Base-by-base conservation (phyloP, 2,888 invertebrate species). In the Tethea ocularis region DNA sequence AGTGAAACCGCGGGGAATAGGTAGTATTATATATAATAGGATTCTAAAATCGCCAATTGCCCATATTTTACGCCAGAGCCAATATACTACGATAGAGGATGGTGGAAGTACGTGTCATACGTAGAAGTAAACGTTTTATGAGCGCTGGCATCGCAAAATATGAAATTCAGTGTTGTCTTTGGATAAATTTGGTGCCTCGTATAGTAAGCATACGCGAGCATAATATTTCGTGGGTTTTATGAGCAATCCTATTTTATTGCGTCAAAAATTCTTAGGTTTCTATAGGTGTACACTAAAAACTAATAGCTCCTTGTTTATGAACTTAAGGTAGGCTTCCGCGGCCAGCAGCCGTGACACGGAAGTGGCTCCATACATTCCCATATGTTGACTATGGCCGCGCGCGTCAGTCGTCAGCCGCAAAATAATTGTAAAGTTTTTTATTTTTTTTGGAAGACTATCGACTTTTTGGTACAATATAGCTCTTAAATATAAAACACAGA, bases 41-140 rank as follows among this genome's bases (percentile, higher is more conserved):
- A 36, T 38, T 36, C n/a, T 1, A 10, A 38, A 46, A 20, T 46
- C 46, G 15, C 20, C 20, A 20, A 20, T 20, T 46, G n/a, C 15
- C 38, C 17, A n/a, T 41, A 41, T 5, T 41, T 41, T 46, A n/a
- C 46, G 10, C 46, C 54, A 22, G 17, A 53, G 17, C 20, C 29
- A n/a, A 17, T 20, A 36, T 7, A 20, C 22, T 59, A 61, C 63
- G 60, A 58, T 58, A 64, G 60, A 61, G 62, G 61, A 63, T 68
- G 66, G 72, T 69, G 17, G 17, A 20, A 63, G 67, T 67, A 77
- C 76, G 73, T 80, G 78, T 79, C 79, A 75, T 64, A 67, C 59
- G 69, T 60, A 60, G 71, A 74, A 80, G 75, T 80, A 82, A 84
- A 82, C 80, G 79, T 72, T 85, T 83, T 79, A 80, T 72, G 75